Evolutionary conservation across 2,797 vertebrate genomes (phyloP).

Genomic region (Schizothorax lantsangensis): DNA sequence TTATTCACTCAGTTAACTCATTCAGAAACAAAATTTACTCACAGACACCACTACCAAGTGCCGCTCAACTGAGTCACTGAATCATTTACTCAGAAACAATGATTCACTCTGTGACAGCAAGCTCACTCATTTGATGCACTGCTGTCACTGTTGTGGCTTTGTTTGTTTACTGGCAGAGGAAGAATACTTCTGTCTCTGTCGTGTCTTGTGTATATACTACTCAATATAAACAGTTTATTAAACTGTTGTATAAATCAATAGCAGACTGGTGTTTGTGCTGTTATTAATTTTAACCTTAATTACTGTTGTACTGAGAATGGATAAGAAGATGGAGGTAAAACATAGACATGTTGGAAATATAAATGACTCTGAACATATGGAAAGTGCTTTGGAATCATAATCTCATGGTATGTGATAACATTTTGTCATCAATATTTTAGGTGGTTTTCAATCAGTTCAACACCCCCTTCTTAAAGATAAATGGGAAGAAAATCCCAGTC

Average conservation of each 20-base stretch:
- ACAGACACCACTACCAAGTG: background rate
- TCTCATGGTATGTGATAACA: slow-evolving; percentile 41
- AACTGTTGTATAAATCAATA: background rate
- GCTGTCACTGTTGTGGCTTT: background rate
- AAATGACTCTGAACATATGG: background rate
- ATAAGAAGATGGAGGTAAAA: background rate
- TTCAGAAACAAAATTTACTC: too few relatives aligned
- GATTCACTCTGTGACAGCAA: background rate
- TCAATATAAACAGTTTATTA: background rate
- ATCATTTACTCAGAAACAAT: background rate
- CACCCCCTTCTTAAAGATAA: background rate
- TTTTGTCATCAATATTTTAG: slow-evolving; percentile 57
- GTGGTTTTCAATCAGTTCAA: slow-evolving; percentile 2
- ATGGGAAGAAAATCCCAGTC: background rate
- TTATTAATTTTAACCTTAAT: background rate
- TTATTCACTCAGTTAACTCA: background rate
- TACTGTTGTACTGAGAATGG: background rate
- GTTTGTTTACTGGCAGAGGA: background rate
- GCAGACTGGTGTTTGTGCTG: background rate
- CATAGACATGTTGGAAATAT: background rate
- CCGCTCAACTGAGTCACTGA: background rate
- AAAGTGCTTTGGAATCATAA: slow-evolving; percentile 32
- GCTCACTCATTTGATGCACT: background rate
- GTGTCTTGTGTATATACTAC: background rate
- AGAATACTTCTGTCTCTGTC: background rate